These are phyloP conservation scores for Elysia chlorotica DNA, from an alignment of 1,140 invertebrate genomes.

Conservation along the genomic window DNA sequence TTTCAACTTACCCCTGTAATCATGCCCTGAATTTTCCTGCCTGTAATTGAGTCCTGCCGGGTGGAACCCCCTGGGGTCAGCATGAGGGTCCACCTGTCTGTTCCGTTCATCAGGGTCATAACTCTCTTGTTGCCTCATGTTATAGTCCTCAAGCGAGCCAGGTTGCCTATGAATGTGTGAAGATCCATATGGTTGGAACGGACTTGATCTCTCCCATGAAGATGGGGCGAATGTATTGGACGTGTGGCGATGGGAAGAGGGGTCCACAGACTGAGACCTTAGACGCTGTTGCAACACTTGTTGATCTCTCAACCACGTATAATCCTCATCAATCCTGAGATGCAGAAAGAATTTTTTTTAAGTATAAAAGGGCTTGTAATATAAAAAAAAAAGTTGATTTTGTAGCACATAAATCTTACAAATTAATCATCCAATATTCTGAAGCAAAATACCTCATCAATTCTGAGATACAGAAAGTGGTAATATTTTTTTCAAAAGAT, in stretches of 20 bases:
- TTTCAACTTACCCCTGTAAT: constrained; percentile 1
- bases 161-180: too few relatives aligned
- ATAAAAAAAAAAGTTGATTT: too few relatives aligned
- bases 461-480: too few relatives aligned
- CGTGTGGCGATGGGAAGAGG: not conserved
- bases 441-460: too few relatives aligned
- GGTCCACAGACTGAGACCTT: constrained; percentile 16
- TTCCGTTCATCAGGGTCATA: too few relatives aligned
- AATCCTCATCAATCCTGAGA: constrained; percentile 20
- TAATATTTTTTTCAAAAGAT: too few relatives aligned
- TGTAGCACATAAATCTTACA: too few relatives aligned
- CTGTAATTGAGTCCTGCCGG: not conserved
- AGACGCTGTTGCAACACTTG: constrained; percentile 5
- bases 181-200: constrained; percentile 13
- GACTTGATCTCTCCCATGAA: constrained; percentile 1
- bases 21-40: not conserved
- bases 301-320: constrained; percentile 2
- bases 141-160: too few relatives aligned
- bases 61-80: constrained; percentile 3
- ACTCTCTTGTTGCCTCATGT: too few relatives aligned
- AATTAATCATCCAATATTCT: too few relatives aligned
- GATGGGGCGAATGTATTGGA: not conserved
- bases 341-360: not conserved
- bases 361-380: too few relatives aligned
- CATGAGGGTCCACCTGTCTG: not conserved